These are phyloP conservation scores for Vidua macroura DNA, from an alignment of 2,113 vertebrate species.

Conservation along the genomic window DNA sequence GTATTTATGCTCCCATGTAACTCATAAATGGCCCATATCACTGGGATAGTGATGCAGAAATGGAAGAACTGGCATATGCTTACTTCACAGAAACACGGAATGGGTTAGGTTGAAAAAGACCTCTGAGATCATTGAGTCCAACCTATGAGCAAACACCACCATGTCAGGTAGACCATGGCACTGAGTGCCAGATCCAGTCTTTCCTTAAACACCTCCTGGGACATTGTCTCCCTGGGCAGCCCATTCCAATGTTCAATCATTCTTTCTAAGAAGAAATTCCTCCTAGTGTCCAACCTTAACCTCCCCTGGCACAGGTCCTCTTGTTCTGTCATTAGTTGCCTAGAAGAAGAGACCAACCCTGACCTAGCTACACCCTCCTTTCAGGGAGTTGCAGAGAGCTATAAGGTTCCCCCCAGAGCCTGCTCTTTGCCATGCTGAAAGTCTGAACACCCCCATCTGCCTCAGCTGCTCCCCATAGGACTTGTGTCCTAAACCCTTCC, in stretches of 20 bases:
- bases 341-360: neutral
- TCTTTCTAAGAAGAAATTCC: neutral
- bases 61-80: neutral
- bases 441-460: neutral
- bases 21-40: neutral
- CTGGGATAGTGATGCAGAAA: neutral
- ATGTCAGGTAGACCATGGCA: neutral
- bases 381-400: neutral
- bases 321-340: no score
- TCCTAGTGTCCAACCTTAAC: neutral
- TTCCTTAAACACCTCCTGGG: neutral
- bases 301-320: neutral
- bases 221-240: accelerated
- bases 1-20: neutral
- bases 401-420: no score
- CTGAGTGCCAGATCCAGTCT: neutral
- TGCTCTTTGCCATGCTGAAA: neutral
- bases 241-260: neutral
- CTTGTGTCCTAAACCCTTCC: neutral
- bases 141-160: neutral
- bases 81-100: neutral
- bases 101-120: neutral
- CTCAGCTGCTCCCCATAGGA: neutral
- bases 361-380: neutral
- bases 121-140: accelerated